Evolutionary conservation across 2,797 vertebrate species (phyloP), one percentile per base, ranked within the genome.

Genomic region (Paedocypris micromegethes): DNA sequence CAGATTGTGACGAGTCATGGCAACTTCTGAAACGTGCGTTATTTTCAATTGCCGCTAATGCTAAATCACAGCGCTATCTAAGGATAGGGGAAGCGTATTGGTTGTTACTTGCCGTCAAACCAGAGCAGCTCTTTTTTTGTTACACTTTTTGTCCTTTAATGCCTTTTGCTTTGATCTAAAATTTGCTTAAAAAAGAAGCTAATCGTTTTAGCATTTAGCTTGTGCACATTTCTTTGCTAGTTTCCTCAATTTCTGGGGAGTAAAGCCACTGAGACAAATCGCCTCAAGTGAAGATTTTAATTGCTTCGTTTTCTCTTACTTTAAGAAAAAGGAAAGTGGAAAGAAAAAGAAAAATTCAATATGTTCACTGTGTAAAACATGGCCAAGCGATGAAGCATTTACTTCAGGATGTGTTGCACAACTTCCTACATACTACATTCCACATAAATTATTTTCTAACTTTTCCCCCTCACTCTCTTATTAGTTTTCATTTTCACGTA

Each of bases 1-100:
- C 76, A 78, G 80, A 77, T 75, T 79, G 75, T 67, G 75, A 79
- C 77, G 76, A 84, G 73, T 82, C 81, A 81, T 60, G 79, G 79
- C 72, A 82, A 71, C 76, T 76, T 81, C 58, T 81, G 59, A 71
- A 72, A 64, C 69, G 49, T 72, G 67, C 81, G 78, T 85, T 83
- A 83, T 74, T 79, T 82, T 83, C 78, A 76, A 75, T 82, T 78
- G 79, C 75, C 58, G 42, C 63, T 76, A 57, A 62, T 75, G 76
- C 80, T 83, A 86, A 82, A 76, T 65, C 73, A 79, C 75, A 81
- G 60, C 55, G 54, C 58, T 76, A 74, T 62, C 63, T 61, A 66
- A 64, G 63, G 72, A 58, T 50, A 68, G 67, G 48, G 61, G 38
- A 72, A 61, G 53, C 64, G 65, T 53, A 64, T 23, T 23, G 23